Conservation (phyloP, 2,888 invertebrate species). For the Abrostola triplasia region DNA sequence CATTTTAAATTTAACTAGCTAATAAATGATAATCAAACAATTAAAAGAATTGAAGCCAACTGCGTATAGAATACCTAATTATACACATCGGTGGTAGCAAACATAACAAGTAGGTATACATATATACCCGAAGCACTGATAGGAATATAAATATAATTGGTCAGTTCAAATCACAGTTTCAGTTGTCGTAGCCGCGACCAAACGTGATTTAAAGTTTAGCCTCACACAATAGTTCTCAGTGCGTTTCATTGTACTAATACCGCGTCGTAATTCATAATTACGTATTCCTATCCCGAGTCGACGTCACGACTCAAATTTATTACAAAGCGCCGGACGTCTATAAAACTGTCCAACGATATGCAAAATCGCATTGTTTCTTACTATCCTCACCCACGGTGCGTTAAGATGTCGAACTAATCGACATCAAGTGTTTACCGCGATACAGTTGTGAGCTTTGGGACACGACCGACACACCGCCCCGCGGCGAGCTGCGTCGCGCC, state of each 20-base stretch:
- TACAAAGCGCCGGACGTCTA: constrained; percentile 67
- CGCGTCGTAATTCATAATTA: constrained; percentile 51
- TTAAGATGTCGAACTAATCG: constrained; percentile 50
- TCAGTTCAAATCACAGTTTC: constrained; percentile 43
- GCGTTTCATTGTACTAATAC: constrained; percentile 31
- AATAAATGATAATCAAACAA: no score
- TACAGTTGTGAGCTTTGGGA: constrained; percentile 44
- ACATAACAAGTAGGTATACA: background rate
- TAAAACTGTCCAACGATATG: constrained; percentile 67
- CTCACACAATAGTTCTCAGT: constrained; percentile 39
- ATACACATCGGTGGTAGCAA: background rate
- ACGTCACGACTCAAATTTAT: constrained; percentile 64
- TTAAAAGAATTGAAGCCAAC: no score
- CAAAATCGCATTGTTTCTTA: constrained; percentile 68
- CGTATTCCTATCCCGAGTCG: constrained; percentile 59
- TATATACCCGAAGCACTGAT: constrained; percentile 35
- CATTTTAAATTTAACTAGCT: no score
- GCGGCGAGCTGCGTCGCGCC: background rate
- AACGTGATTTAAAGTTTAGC: constrained; percentile 37
- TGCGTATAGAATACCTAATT: background rate
- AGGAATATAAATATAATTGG: constrained; percentile 42
- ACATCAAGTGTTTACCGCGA: constrained; percentile 47
- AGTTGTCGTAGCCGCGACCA: constrained; percentile 35
- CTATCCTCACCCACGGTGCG: constrained; percentile 40
- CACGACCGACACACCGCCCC: constrained; percentile 7